Evolutionary conservation across 2,888 invertebrate genomes (phyloP).

Genomic region (Metellina segmentata): DNA sequence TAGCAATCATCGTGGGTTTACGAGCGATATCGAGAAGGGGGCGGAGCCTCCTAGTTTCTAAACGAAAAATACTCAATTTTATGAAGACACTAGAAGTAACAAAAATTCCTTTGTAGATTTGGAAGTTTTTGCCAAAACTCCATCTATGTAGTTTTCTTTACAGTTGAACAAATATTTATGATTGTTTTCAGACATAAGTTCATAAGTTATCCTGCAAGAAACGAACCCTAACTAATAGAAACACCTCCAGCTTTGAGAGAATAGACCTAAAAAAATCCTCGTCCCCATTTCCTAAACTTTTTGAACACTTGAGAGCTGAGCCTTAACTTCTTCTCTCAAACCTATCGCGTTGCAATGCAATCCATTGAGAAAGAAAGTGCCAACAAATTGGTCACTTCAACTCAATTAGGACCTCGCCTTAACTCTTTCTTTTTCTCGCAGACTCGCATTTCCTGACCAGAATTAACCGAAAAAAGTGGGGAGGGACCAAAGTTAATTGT

Average conservation of each 20-base stretch:
- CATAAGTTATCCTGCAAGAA: neutral
- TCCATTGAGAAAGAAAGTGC: slow-evolving; percentile 14
- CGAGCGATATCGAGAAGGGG: no score
- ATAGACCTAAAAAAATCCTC: neutral
- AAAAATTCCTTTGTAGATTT: no score
- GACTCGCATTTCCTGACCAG: slow-evolving; percentile 23
- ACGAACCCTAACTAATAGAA: neutral
- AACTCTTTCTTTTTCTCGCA: slow-evolving; percentile 20
- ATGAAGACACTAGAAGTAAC: no score
- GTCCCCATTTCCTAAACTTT: neutral
- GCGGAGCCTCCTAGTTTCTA: no score
- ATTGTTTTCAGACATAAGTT: neutral
- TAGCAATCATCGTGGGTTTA: no score
- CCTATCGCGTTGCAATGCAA: slow-evolving; percentile 39
- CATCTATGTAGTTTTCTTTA: no score
- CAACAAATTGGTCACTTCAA: slow-evolving; percentile 58
- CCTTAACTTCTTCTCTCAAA: neutral
- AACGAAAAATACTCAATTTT: no score
- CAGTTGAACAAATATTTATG: neutral
- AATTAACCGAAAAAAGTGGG: slow-evolving; percentile 23
- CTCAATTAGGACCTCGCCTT: slow-evolving; percentile 46
- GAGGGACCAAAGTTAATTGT: slow-evolving; percentile 51
- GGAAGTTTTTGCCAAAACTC: no score
- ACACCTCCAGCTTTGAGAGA: neutral
- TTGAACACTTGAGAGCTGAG: neutral